Evolutionary conservation across 2,888 invertebrate species (phyloP), one percentile per base, ranked within the genome.

Genomic region (Papilio gigon): DNA sequence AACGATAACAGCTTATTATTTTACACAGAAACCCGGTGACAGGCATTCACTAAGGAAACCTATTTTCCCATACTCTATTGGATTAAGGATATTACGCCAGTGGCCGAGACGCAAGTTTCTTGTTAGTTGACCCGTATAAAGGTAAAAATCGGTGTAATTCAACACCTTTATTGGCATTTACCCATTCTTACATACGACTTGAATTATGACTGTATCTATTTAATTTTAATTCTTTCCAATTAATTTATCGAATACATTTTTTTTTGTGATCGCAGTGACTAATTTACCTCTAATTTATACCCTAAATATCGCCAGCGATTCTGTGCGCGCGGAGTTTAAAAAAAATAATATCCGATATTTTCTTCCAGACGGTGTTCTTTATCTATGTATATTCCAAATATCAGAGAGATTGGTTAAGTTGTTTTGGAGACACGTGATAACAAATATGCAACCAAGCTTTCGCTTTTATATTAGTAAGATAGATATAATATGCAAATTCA

Each of bases 81-180:
- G 64, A 64, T 64, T 64, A 64, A 53, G 27, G 25, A 64, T 64
- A 64, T 37, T 53, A 37, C 25, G 37, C 50, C 17, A 56, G n/a
- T 56, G 22, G 14, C 20, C 20, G 58, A 35, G 33, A 47, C 22
- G 14, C n/a, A 60, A 25, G n/a, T 40, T 40, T 40, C 37, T 60
- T 27, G 12, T n/a, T 1, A 9, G 25, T 61, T 56, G 30, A 56
- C 53, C 27, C 17, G 17, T 56, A 56, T 53, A 53, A 25, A 12
- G 14, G 25, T 50, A 14, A 30, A 50, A 56, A 56, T 56, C 53
- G 17, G 53, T n/a, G n/a, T 56, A 56, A 56, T 53, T 27, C 53
- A 25, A 53, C 27, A 14, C 27, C 27, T 53, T 27, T 27, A 25
- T 14, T 50, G 50, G 4, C 25, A 25, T 50, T 25, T 17, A 44